Evolutionary conservation across 2,113 vertebrate genomes (phyloP).

Genomic region (Solea solea): DNA sequence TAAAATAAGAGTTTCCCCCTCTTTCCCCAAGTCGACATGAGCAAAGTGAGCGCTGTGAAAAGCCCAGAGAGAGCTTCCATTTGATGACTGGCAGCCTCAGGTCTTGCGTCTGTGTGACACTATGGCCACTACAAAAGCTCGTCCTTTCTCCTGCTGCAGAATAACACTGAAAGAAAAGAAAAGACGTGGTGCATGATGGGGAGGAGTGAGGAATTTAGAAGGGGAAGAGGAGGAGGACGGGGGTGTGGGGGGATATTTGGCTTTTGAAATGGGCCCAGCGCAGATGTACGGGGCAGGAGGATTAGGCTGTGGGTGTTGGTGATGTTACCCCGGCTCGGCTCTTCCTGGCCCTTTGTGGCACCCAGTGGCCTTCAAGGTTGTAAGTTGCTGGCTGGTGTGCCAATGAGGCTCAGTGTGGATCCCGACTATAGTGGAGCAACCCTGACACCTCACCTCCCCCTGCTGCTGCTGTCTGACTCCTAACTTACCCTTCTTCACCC

Average conservation of each 20-base stretch:
- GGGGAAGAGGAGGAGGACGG: conserved; percentile 72
- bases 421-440: conserved; percentile 81
- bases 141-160: conserved; percentile 86
- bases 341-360: conserved; percentile 83
- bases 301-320: conserved; percentile 90
- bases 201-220: conserved; percentile 67
- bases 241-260: conserved; percentile 73
- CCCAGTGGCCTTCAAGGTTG: conserved; percentile 83
- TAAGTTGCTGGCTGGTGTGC: conserved; percentile 82
- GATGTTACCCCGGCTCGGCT: conserved; percentile 72
- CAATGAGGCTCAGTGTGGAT: conserved; percentile 78
- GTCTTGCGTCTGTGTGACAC: conserved; percentile 67
- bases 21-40: conserved; percentile 55
- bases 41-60: conserved; percentile 66
- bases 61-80: conserved; percentile 68
- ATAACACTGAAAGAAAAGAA: conserved; percentile 87
- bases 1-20: conserved; percentile 59
- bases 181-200: conserved; percentile 54
- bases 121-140: conserved; percentile 73
- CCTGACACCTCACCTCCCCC: neutral
- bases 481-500: conserved; percentile 6
- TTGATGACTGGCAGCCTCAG: conserved; percentile 66
- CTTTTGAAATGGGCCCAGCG: conserved; percentile 89
- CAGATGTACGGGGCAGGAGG: conserved; percentile 92
- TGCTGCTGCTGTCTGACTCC: conserved; percentile 32